phyloP scores from a whole-genome alignment of 2,888 invertebrate species.

The Quadriops clusia region DNA sequence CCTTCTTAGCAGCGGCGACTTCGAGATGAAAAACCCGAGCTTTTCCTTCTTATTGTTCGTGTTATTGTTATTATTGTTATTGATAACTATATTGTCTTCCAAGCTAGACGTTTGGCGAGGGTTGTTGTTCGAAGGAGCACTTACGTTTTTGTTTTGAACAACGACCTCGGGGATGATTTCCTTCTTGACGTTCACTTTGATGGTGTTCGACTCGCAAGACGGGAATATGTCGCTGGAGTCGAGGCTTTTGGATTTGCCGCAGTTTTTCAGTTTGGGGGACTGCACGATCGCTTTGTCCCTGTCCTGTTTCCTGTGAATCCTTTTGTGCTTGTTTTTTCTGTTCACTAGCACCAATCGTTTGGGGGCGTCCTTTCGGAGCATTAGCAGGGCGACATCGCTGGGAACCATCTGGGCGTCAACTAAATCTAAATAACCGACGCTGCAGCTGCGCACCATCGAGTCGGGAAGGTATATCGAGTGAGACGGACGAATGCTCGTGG shows the following conservation, averaged over 20 bases:
- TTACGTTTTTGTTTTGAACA: constrained; percentile 12
- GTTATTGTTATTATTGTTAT: constrained; percentile 14
- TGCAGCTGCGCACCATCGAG: constrained; percentile 73
- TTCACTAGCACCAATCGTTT: constrained; percentile 67
- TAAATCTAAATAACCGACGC: constrained; percentile 77
- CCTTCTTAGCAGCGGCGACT: constrained; percentile 32
- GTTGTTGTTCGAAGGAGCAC: constrained; percentile 9
- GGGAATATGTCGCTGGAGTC: constrained; percentile 73
- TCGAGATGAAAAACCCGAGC: constrained; percentile 32
- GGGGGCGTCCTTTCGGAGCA: constrained; percentile 63
- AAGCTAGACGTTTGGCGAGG: constrained; percentile 14
- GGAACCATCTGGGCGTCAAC: constrained; percentile 66
- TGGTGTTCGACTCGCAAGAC: constrained; percentile 6
- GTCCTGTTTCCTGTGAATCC: constrained; percentile 15
- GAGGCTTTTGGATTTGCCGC: constrained; percentile 71
- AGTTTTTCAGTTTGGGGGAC: constrained; percentile 49
- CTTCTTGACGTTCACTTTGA: constrained; percentile 27
- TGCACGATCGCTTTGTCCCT: constrained; percentile 22
- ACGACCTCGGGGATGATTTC: constrained; percentile 22
- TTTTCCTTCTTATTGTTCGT: constrained; percentile 28
- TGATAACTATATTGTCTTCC: constrained; percentile 19
- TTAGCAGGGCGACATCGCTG: constrained; percentile 58
- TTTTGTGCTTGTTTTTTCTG: constrained; percentile 37
- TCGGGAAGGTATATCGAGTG: constrained; percentile 38
- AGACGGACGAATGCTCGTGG: constrained; percentile 13